phyloP scores from a whole-genome alignment of 2,888 invertebrate genomes.

The Brassicogethes aeneus region DNA sequence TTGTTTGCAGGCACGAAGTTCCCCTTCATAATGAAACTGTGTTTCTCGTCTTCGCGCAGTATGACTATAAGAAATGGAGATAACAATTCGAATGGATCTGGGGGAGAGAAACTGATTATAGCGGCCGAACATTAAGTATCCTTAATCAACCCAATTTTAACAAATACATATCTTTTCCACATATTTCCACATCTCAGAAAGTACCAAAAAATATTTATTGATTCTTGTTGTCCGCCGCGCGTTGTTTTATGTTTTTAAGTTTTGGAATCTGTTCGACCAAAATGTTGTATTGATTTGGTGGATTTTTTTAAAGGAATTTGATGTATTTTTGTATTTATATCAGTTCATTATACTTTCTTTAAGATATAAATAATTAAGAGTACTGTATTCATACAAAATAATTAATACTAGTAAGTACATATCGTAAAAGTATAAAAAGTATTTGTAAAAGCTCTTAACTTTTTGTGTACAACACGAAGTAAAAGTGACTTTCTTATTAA shows the following conservation, averaged over 20 bases:
- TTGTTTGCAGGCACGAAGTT: slow-evolving; percentile 88
- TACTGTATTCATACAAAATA: slow-evolving; percentile 6
- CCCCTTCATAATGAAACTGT: slow-evolving; percentile 97
- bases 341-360: slow-evolving; percentile 5
- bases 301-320: slow-evolving; percentile 9
- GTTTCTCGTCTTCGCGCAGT: slow-evolving; percentile 82
- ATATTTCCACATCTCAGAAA: too few relatives aligned
- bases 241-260: slow-evolving; percentile 8
- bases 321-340: slow-evolving; percentile 13
- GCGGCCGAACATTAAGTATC: slow-evolving; percentile 24
- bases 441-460: slow-evolving; percentile 5
- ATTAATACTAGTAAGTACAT: slow-evolving; percentile 10
- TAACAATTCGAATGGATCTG: slow-evolving; percentile 31
- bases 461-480: slow-evolving; percentile 16
- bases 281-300: slow-evolving; percentile 8
- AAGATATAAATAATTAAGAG: slow-evolving; percentile 6
- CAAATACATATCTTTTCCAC: slow-evolving; percentile 33
- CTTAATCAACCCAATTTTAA: slow-evolving; percentile 11
- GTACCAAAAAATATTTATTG: not conserved
- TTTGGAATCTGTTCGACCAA: slow-evolving; percentile 18
- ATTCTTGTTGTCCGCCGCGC: slow-evolving; percentile 4
- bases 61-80: slow-evolving; percentile 45
- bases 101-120: slow-evolving; percentile 18
- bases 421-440: slow-evolving; percentile 9
- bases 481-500: not conserved